Conservation (phyloP, 2,888 invertebrate species). For the Gasteruption jaculator region DNA sequence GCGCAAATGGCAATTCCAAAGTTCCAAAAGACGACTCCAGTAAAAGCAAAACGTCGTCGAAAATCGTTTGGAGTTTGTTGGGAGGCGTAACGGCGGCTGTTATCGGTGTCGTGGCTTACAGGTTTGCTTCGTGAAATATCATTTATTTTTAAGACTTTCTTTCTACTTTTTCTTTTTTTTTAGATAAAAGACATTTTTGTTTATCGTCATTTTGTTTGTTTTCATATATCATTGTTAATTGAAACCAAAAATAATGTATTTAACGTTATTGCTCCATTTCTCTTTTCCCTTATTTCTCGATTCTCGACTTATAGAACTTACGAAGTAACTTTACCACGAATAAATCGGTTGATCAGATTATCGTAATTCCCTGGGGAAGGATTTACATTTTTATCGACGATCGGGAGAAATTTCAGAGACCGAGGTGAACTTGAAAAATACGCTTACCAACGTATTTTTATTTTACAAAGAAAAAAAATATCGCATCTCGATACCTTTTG, state of each 20-base stretch:
- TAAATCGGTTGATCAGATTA: too few relatives aligned
- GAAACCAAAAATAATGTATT: constrained; percentile 6
- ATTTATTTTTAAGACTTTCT: constrained; percentile 12
- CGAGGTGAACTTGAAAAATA: too few relatives aligned
- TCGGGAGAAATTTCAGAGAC: too few relatives aligned
- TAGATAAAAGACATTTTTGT: constrained; percentile 13
- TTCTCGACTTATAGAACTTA: too few relatives aligned
- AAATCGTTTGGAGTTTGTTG: constrained; percentile 65
- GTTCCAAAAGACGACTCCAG: constrained; percentile 14
- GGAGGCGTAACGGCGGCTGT: constrained; percentile 66
- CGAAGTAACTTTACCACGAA: too few relatives aligned
- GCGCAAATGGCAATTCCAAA: constrained; percentile 16
- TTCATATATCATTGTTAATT: not conserved
- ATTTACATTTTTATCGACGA: too few relatives aligned
- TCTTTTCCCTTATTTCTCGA: too few relatives aligned
- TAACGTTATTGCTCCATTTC: not conserved
- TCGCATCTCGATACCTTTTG: too few relatives aligned
- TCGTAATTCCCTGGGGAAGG: too few relatives aligned
- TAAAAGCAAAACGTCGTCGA: constrained; percentile 41
- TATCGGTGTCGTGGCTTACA: constrained; percentile 70
- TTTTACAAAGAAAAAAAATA: too few relatives aligned
- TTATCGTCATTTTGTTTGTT: constrained; percentile 6
- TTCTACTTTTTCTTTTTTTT: constrained; percentile 10
- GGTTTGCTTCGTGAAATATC: constrained; percentile 58
- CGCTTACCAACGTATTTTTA: too few relatives aligned